A percentile compares a stretch with the other conserved stretches of the same genome.
phyloP scores from a whole-genome alignment of 2,888 invertebrate genomes.

The Drosophila trichaetosa region DNA sequence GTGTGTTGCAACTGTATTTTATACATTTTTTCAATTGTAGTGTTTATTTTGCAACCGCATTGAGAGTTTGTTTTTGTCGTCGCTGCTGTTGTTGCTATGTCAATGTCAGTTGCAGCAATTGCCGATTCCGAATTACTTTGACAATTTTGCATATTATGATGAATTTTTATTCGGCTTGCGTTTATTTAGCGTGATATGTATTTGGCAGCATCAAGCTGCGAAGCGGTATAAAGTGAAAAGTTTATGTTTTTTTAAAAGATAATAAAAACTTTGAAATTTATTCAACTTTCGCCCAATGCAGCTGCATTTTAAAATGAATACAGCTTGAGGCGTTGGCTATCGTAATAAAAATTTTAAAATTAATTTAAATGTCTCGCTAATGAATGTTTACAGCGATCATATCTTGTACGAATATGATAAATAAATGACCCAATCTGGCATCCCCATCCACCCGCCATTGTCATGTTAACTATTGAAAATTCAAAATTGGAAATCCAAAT shows the following conservation, averaged over 20 bases:
- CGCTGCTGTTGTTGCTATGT: constrained; percentile 27
- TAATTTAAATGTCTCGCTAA: constrained; percentile 79
- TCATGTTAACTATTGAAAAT: constrained; percentile 65
- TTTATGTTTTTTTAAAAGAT: constrained; percentile 9
- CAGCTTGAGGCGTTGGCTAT: constrained; percentile 14
- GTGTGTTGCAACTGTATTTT: constrained; percentile 24
- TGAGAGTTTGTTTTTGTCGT: not conserved
- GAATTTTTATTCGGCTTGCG: constrained; percentile 2
- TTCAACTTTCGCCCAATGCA: constrained; percentile 35
- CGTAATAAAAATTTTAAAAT: constrained; percentile 62
- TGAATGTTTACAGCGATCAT: constrained; percentile 68
- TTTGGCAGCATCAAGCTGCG: constrained; percentile 34
- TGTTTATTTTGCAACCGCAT: constrained; percentile 41
- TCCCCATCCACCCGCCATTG: constrained; percentile 38
- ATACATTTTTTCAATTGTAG: constrained; percentile 23
- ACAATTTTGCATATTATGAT: constrained; percentile 27
- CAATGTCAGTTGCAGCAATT: constrained; percentile 63
- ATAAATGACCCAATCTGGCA: constrained; percentile 5
- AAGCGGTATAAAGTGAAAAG: constrained; percentile 7
- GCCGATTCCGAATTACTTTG: constrained; percentile 32
- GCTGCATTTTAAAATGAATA: constrained; percentile 11
- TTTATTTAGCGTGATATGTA: constrained; percentile 35
- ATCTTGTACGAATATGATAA: constrained; percentile 40
- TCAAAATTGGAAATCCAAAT: constrained; percentile 25
- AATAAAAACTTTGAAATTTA: not conserved